Evolutionary conservation across 2,113 vertebrate species (phyloP), one percentile per base, ranked within the genome.

Genomic region (Zosterops lateralis): DNA sequence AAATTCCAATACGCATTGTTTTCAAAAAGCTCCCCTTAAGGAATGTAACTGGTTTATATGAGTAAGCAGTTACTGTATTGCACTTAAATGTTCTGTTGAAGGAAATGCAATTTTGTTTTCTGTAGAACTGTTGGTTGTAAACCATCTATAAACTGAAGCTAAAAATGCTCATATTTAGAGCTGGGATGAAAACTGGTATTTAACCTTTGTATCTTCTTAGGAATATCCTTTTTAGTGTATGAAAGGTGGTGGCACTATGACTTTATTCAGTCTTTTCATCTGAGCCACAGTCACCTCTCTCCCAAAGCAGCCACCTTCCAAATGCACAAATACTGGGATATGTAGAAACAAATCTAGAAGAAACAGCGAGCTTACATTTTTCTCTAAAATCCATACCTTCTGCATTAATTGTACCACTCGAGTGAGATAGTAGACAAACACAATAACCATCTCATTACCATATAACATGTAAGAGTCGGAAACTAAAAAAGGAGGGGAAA

Each of bases 21-120:
- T 98, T 98, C 96, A 94, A 97, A 98, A 98, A 97, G 98, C 97
- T 98, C 97, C 98, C 97, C 97, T 97, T 97, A 89, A 97, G 96
- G 96, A 97, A 96, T 92, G 96, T 97, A 97, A 97, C 97, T 98
- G 98, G 94, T 98, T 97, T 96, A 96, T 97, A 93, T 93, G 97
- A 94, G 94, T 97, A 96, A 98, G 96, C 97, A 96, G 97, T 98
- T 97, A 96, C 97, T 93, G 92, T 97, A 96, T 98, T 97, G 97
- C 98, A 98, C 98, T 98, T 98, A 97, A 96, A 97, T 97, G 97
- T 97, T 97, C 95, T 84, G 95, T 97, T 97, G 96, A 97, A 97
- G 97, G 97, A 98, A 97, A 97, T 96, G 94, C 96, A 96, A 95
- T 98, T 98, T 97, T 96, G 96, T 98, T 97, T 97, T 98, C 97